A percentile compares a stretch with the other conserved stretches of the same genome.
Evolutionary conservation across 2,797 vertebrate genomes (phyloP).

Genomic region (Falco columbarius): DNA sequence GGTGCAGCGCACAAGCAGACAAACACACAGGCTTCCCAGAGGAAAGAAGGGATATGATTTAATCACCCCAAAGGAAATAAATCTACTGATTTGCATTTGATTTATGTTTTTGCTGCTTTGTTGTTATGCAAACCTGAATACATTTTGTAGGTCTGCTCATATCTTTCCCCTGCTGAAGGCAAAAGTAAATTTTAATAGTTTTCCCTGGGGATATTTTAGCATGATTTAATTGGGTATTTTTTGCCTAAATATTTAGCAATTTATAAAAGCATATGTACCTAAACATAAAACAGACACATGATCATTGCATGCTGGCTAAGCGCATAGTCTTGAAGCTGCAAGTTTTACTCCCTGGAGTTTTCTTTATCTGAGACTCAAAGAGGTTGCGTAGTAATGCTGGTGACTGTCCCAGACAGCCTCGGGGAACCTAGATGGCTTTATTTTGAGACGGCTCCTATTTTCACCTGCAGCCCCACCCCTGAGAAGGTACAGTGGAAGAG

Average conservation of each 20-base stretch:
- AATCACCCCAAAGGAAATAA: slow-evolving; percentile 3
- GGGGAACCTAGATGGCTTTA: not conserved
- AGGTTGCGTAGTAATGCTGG: not conserved
- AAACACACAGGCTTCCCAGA: not conserved
- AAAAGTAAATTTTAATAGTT: slow-evolving; percentile 1
- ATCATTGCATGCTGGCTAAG: not conserved
- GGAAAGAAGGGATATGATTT: slow-evolving; percentile 5
- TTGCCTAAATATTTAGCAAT: not conserved
- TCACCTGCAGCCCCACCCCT: not conserved
- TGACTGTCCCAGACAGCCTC: not conserved
- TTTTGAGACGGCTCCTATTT: not conserved
- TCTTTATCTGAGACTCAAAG: not conserved
- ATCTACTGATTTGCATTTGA: slow-evolving; percentile 10
- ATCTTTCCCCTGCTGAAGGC: not conserved
- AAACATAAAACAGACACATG: not conserved
- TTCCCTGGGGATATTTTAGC: not conserved
- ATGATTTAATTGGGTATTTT: not conserved
- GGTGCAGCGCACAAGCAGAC: not conserved
- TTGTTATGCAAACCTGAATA: not conserved
- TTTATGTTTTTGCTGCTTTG: slow-evolving; percentile 10
- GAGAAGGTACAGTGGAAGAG: not conserved
- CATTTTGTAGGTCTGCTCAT: not conserved
- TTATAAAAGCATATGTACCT: not conserved
- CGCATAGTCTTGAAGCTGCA: not conserved
- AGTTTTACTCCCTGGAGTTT: not conserved